Evolutionary conservation across 2,888 invertebrate species (phyloP).

Genomic region (Phania funesta): DNA sequence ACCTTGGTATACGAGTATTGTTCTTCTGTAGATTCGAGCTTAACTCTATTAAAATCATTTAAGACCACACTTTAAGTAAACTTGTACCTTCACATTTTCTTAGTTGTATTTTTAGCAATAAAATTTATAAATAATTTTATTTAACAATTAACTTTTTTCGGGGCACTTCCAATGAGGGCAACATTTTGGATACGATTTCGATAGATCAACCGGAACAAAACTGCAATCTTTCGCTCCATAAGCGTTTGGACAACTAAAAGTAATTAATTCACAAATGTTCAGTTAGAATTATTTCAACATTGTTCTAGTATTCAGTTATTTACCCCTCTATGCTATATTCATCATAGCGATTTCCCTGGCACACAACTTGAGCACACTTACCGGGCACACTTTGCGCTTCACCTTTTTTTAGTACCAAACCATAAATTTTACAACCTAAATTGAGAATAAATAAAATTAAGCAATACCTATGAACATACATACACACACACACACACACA

Average conservation of each 20-base stretch:
- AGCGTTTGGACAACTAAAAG: slow-evolving; percentile 68
- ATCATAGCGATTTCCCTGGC: slow-evolving; percentile 68
- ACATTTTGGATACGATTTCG: slow-evolving; percentile 67
- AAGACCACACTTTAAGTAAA: no score
- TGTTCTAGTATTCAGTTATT: slow-evolving; percentile 11
- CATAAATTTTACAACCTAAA: slow-evolving; percentile 69
- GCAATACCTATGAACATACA: background rate
- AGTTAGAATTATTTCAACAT: background rate
- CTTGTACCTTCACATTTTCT: no score
- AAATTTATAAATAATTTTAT: background rate
- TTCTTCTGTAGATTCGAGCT: no score
- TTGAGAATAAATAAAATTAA: background rate
- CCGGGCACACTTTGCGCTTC: slow-evolving; percentile 68
- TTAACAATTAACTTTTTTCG: slow-evolving; percentile 13
- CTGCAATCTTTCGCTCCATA: slow-evolving; percentile 66
- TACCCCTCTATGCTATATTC: slow-evolving; percentile 65
- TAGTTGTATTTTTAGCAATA: background rate
- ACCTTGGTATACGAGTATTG: no score
- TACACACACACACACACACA: background rate
- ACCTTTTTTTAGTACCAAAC: slow-evolving; percentile 67
- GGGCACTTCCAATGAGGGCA: slow-evolving; percentile 69
- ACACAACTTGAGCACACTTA: slow-evolving; percentile 68
- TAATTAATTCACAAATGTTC: background rate
- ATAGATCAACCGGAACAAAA: slow-evolving; percentile 68
- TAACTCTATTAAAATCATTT: no score